A percentile compares a stretch with the other conserved stretches of the same genome.
phyloP scores from a whole-genome alignment of 2,113 vertebrate species.

The Engystomops pustulosus region DNA sequence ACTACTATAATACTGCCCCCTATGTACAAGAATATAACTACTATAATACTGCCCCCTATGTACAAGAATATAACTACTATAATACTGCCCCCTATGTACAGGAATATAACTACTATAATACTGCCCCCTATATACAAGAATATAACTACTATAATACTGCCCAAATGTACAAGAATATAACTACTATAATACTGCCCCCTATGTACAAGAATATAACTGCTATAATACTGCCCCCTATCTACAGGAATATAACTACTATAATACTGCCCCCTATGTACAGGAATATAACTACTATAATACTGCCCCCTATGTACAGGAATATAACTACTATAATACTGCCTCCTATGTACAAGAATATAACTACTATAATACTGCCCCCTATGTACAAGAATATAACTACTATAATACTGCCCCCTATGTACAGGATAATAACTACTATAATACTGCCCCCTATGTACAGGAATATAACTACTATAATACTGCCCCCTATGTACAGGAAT shows the following conservation, averaged over 20 bases:
- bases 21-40: conserved; percentile 13
- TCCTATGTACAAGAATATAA: no score
- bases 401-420: not conserved
- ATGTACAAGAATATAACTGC: no score
- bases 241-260: no score
- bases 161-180: no score
- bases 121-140: not conserved
- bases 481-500: not conserved
- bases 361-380: no score
- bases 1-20: not conserved
- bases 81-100: not conserved
- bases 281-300: conserved; percentile 13
- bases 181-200: no score
- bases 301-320: not conserved
- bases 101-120: conserved; percentile 5
- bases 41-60: not conserved
- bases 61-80: no score
- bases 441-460: not conserved
- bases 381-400: conserved; percentile 20
- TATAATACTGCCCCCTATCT: no score
- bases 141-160: conserved; percentile 14
- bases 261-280: not conserved
- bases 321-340: not conserved
- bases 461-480: not conserved
- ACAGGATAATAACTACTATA: not conserved